Evolutionary conservation across 2,888 invertebrate genomes (phyloP), one percentile per base, ranked within the genome.

Genomic region (Plemyria rubiginata): DNA sequence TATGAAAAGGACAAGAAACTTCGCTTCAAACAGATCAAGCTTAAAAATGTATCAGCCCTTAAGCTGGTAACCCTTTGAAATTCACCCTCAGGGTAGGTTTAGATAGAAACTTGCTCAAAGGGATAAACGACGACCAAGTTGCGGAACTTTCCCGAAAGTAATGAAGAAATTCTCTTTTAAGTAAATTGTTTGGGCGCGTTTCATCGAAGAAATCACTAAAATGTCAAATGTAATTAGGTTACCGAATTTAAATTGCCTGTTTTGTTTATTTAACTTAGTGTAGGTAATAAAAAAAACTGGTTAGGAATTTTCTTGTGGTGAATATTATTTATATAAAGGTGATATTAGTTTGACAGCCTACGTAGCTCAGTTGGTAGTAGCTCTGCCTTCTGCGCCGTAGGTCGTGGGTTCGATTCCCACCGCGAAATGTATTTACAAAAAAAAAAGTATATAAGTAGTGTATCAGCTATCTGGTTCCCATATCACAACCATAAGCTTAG

Each of bases 81-180:
- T 64, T 65, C 63, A 46, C 67, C 69, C 69, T 64, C 40, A 54
- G 64, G 69, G 64, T 60, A 62, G 60, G 63, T 67, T 67, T 66
- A 69, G 69, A 67, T 65, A 58, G 59, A 54, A 71, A 69, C 64
- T 66, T 65, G 51, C 66, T 69, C 70, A 67, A 71, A 71, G 70
- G 69, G 67, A 67, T 70, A 66, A 65, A 67, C 57, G 68, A 65
- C 61, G 65, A 52, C 65, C 53, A 67, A 70, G 57, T 67, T 66
- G 65, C 36, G 61, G 59, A 60, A 15, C 54, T 40, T 36, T 40
- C 28, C 45, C 46, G 60, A 65, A 70, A 67, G 68, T 68, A 70
- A 70, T 70, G 67, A 69, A 67, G 60, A 70, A 68, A 67, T 62
- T 66, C 65, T 54, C 60, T 60, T 68, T 67, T 67, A 71, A 69